Base-by-base conservation (phyloP, 92 coral and sea anemone genomes). In the Epizoanthus illoricatus region DNA sequence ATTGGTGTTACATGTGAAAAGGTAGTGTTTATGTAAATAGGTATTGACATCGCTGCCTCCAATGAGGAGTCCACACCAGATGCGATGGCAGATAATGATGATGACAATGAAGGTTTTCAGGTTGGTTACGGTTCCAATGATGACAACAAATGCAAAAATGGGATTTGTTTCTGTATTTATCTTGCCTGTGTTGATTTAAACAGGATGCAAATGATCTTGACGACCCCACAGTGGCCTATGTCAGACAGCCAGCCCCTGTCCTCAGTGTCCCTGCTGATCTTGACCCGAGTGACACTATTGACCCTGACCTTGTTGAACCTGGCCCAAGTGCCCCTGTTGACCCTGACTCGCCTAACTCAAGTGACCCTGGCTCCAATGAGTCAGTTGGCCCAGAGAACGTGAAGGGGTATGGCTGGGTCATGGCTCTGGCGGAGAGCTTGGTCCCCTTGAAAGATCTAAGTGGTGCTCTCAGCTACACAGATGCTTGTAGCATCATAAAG, bases 361-460 rank as follows among this genome's bases (percentile, higher is more conserved):
- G 36, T 28, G 36, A 28, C 36, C 36, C 36, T 28, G 36, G 36
- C 36, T 28, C 36, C 36, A 28, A 28, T 28, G 84, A 84, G 2
- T 71, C 89, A 18, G 83, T 83, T 67, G 90, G 90, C 41, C 91
- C 90, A 7, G 87, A 91, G 18, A 84, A 88, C 58, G 72, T 91
- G 17, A 68, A 13, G 20, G 92, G 89, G 24, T 91, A 65, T 49
- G 84, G 55, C n/a, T 19, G 81, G 69, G 92, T 89, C 6, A 70
- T 80, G 41, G 84, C 83, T 7, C 80, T 90, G 73, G 94, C 88
- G 4, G 75, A 55, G 1, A 85, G 36, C 61, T 76, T 92, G 65
- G 85, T 81, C 47, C 13, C 74, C 1, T 7, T 92, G 17, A 83
- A 73, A 47, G 84, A 87, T n/a, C 79, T 40, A 1, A 24, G 52